Conservation (phyloP, 2,797 vertebrate species). For the Sebastes dallii region DNA sequence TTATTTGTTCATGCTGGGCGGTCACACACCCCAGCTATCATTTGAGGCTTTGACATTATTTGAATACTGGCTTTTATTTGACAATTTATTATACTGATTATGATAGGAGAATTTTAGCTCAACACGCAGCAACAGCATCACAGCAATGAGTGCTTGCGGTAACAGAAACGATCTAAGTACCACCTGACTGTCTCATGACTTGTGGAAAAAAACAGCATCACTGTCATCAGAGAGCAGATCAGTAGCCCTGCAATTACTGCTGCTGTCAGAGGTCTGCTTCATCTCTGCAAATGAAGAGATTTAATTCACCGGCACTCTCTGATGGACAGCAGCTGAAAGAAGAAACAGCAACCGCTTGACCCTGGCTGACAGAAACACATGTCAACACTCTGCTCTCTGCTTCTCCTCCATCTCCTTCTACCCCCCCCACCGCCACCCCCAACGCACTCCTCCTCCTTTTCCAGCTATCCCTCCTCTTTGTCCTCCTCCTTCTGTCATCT, state of each 20-base stretch:
- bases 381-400: slow-evolving; percentile 61
- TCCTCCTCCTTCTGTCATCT: slow-evolving; percentile 37
- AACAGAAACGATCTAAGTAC: neutral
- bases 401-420: slow-evolving; percentile 34
- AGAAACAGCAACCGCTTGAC: slow-evolving; percentile 60
- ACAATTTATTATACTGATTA: neutral
- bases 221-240: slow-evolving; percentile 56
- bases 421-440: neutral
- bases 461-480: slow-evolving; percentile 23
- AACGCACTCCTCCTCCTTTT: slow-evolving; percentile 2
- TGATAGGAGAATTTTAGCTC: neutral
- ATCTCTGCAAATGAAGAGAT: slow-evolving; percentile 55
- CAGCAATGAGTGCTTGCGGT: neutral
- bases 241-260: slow-evolving; percentile 62
- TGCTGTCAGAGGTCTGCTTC: slow-evolving; percentile 59
- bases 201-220: slow-evolving; percentile 34
- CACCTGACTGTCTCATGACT: slow-evolving; percentile 30
- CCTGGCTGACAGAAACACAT: slow-evolving; percentile 69
- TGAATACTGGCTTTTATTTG: neutral
- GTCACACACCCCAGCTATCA: neutral
- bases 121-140: neutral
- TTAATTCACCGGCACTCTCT: slow-evolving; percentile 62
- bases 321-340: slow-evolving; percentile 70
- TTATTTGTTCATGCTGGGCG: neutral
- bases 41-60: neutral